Evolutionary conservation across 2,888 invertebrate genomes (phyloP), one percentile per base, ranked within the genome.

Genomic region (Cephus pulcher): DNA sequence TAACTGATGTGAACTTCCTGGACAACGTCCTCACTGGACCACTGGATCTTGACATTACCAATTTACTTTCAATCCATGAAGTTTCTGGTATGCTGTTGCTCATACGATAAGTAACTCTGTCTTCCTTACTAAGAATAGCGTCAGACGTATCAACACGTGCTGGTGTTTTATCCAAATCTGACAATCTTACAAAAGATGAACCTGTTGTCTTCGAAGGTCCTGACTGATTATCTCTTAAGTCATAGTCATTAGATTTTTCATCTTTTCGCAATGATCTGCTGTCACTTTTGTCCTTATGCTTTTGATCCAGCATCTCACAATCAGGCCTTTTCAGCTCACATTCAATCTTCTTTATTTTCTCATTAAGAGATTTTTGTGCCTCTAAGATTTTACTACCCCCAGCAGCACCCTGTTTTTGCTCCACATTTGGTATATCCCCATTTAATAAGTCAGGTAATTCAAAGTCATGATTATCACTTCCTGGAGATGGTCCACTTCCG

Each of bases 161-260:
- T 11, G 93, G 92, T 9, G 94, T 93, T 86, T 95, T 95, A 88
- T 97, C 96, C 90, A 97, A 93, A 89, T 97, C 97, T 1, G 97
- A 97, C 11, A 97, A 92, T 87, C 95, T 95, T 0, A 97, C 97
- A 88, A 96, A 96, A 77, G 92, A 92, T 34, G 92, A 92, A 34
- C 93, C 91, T 81, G 91, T 88, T 75, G 93, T 88, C 81, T 90
- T 92, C 1, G 92, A 91, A 82, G 93, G 91, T 82, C 92, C 75
- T 9, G 81, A 75, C 78, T 88, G 86, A 11, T 92, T 75, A 91
- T 92, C 82, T 90, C 92, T 86, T 88, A 91, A 75, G 90, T 90
- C 73, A 89, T 91, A 35, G 89, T 90, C 80, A 89, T 90, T 69
- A 89, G 77, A 0, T 88, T 87, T 82, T 90, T 92, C 92, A 89